Percentiles rank a stretch among this genome's conserved stretches.
Evolutionary conservation across 2,797 vertebrate species (phyloP).

Genomic region (Cryptoblepharus egeriae): DNA sequence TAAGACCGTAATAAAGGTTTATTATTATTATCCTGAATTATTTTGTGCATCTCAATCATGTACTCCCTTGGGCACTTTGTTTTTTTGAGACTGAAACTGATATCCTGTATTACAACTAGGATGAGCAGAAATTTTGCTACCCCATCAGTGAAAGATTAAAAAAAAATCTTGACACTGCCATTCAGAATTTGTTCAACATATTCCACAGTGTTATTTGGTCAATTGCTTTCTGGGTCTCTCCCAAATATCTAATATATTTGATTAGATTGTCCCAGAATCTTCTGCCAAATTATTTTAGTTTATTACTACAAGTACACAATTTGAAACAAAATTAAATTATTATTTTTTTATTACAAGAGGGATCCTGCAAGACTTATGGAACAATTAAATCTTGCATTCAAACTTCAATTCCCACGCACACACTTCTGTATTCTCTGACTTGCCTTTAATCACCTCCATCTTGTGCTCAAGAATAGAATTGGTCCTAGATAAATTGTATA

Average conservation of each 20-base stretch:
- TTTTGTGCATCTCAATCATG: too few relatives aligned
- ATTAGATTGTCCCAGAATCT: conserved; percentile 32
- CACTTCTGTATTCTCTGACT: background rate
- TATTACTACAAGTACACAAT: conserved; percentile 40
- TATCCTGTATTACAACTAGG: too few relatives aligned
- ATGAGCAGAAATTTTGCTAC: background rate
- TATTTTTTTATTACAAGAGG: conserved; percentile 50
- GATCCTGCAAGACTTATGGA: conserved; percentile 57
- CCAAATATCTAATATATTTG: background rate
- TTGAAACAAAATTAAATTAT: conserved; percentile 49
- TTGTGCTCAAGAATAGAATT: background rate
- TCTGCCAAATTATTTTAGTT: conserved; percentile 53
- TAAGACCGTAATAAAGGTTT: too few relatives aligned
- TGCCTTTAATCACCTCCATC: background rate
- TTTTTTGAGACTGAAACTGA: too few relatives aligned
- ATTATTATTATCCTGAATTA: too few relatives aligned
- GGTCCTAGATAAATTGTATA: conserved; percentile 36
- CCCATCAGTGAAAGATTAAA: background rate
- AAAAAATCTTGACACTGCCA: rapidly evolving
- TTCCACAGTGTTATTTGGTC: background rate
- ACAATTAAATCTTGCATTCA: conserved; percentile 46
- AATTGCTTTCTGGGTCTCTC: conserved; percentile 5
- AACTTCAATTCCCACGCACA: background rate
- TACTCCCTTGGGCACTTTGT: too few relatives aligned
- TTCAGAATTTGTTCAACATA: background rate